Evolutionary conservation across 1,140 invertebrate species (phyloP), one percentile per base, ranked within the genome.

Genomic region (Drosophila obscura): DNA sequence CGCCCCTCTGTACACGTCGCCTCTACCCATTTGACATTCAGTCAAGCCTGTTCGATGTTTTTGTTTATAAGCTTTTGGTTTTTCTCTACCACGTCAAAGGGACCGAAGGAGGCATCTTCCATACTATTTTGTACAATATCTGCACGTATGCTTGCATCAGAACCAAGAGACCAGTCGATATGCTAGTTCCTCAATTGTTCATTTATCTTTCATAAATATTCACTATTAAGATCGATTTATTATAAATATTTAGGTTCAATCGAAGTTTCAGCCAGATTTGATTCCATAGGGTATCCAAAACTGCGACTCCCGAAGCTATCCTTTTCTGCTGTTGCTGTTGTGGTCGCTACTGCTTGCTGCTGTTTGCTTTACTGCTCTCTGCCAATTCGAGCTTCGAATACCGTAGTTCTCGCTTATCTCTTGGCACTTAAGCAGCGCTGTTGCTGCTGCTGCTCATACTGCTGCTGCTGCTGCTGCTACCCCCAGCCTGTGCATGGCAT

Each of bases 321-420:
- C 0, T 11, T 35, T 35, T 0, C 31, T 35, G 9, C 31, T 35
- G 31, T 35, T 35, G 31, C 31, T 35, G 31, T 35, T 35, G 31
- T 35, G 31, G 31, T 35, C 31, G 39, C n/a, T 43, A 4, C 11
- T n/a, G 24, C 19, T 19, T 19, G 13, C 41, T 46, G 46, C 41
- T 46, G 46, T 48, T 43, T 79, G 50, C 60, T 58, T 65, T 61
- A 80, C 49, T 53, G 46, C 22, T 26, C 49, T 73, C 31, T 35
- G 9, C 8, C 31, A 35, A 9, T 74, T 73, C 68, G 58, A 58
- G 55, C 51, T 66, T 45, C 35, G 63, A 31, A 46, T 43, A 31
- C n/a, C 35, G 6, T 35, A 24, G 43, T 51, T 52, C 15, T 48
- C 31, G 53, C 15, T 49, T 67, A 67, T 48, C 44, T 68, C 31